phyloP scores from a whole-genome alignment of 2,113 vertebrate species.

The Siniperca knerii region DNA sequence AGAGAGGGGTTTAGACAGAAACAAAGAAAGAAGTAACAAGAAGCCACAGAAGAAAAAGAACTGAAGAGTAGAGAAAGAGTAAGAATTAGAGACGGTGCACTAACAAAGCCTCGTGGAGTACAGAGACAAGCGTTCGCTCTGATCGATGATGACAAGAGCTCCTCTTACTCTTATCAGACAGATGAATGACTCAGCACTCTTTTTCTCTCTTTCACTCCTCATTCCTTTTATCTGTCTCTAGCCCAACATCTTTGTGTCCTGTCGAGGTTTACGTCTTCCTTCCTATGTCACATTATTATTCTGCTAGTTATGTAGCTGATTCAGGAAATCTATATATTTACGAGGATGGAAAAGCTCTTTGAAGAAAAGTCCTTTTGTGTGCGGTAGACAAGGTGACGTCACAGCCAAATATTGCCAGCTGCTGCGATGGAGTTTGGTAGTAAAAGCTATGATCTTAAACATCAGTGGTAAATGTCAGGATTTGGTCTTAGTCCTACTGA shows the following conservation, averaged over 20 bases:
- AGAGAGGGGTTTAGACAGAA: no score
- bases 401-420: not conserved
- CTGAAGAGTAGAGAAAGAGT: no score
- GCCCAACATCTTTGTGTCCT: not conserved
- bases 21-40: no score
- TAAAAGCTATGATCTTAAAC: no score
- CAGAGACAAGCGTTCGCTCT: not conserved
- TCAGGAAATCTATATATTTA: not conserved
- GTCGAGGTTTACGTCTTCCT: not conserved
- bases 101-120: no score
- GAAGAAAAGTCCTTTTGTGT: not conserved
- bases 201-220: not conserved
- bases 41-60: no score
- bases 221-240: not conserved
- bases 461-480: not conserved
- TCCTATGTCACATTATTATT: not conserved
- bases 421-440: no score
- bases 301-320: not conserved
- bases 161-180: not conserved
- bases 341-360: not conserved
- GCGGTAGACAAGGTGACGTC: not conserved
- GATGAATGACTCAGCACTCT: not conserved
- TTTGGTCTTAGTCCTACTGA: not conserved
- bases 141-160: not conserved
- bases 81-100: no score